phyloP scores from a whole-genome alignment of 2,888 invertebrate species.

The Cheilosia variabilis region DNA sequence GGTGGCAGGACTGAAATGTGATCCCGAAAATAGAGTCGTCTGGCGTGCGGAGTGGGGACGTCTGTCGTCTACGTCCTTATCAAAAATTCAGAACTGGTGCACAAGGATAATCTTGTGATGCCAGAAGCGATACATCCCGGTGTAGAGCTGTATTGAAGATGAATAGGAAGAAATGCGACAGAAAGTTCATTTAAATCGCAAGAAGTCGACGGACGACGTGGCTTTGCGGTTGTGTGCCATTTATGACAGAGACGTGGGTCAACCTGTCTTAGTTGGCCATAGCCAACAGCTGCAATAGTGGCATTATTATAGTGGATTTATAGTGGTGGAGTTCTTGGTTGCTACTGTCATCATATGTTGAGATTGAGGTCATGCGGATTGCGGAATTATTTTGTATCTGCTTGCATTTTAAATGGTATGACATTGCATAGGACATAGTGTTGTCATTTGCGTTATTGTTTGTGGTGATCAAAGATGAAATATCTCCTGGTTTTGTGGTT shows the following conservation, averaged over 20 bases:
- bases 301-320: neutral
- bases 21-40: conserved; percentile 46
- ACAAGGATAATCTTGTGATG: conserved; percentile 60
- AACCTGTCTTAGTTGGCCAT: conserved; percentile 45
- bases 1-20: conserved; percentile 62
- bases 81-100: conserved; percentile 72
- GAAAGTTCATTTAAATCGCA: conserved; percentile 62
- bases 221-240: conserved; percentile 62
- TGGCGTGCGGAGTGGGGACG: neutral
- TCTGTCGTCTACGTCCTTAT: conserved; percentile 55
- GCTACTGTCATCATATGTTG: conserved; percentile 53
- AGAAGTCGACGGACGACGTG: conserved; percentile 53
- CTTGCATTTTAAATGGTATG: conserved; percentile 19
- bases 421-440: neutral
- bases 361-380: conserved; percentile 44
- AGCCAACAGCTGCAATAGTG: conserved; percentile 27
- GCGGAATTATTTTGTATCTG: conserved; percentile 22
- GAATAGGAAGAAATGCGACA: conserved; percentile 37
- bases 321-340: conserved; percentile 11
- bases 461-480: conserved; percentile 1
- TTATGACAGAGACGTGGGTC: conserved; percentile 54
- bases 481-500: conserved; percentile 2
- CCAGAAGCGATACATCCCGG: conserved; percentile 54
- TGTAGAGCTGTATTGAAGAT: conserved; percentile 18
- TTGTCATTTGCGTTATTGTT: conserved; percentile 23